Base-by-base conservation (phyloP, 2,888 invertebrate species). In the Dasysyrphus tricinctus region DNA sequence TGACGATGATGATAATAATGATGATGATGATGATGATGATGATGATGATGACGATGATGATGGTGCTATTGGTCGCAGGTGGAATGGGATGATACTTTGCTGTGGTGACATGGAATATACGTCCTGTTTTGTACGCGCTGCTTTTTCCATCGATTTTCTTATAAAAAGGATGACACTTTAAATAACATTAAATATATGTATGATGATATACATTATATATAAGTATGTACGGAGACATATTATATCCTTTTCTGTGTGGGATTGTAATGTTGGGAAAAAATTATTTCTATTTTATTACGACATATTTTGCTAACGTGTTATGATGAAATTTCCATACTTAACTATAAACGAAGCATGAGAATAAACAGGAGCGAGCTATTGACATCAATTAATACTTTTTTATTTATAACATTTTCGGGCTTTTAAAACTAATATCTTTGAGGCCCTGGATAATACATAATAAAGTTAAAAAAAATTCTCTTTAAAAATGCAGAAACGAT, bases 141-240 rank as follows among this genome's bases (percentile, higher is more conserved):
- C 57, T 57, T 57, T 57, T 57, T 37, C 37, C 57, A 57, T 57
- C 57, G 57, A 57, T 57, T 57, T 57, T n/a, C 57, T 57, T 37
- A 37, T 37, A 57, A 57, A 57, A 57, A 57, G 57, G 57, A 57
- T 57, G 34, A 57, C 32, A 32, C 57, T 57, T 57, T 34, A 57
- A 57, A 34, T 57, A 57, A 57, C 57, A 57, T 34, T 57, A 29
- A 29, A 47, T 16, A 47, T 9, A 9, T 19, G 16, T 47, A 19
- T 1, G 3, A 24, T n/a, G 3, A 24, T 24, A 24, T 24, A 57
- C 8, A 57, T 34, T 2, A 9, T 47, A 47, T 9, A 5, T 19
- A 47, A 16, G 9, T 19, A 6, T n/a, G 11, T 8, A 51, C 24
- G 34, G 8, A 37, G 2, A 37, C 37, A 37, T 37, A 9, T 37